These are phyloP conservation scores for Malurus elegans DNA, from an alignment of 2,113 vertebrate species.

Conservation along the genomic window DNA sequence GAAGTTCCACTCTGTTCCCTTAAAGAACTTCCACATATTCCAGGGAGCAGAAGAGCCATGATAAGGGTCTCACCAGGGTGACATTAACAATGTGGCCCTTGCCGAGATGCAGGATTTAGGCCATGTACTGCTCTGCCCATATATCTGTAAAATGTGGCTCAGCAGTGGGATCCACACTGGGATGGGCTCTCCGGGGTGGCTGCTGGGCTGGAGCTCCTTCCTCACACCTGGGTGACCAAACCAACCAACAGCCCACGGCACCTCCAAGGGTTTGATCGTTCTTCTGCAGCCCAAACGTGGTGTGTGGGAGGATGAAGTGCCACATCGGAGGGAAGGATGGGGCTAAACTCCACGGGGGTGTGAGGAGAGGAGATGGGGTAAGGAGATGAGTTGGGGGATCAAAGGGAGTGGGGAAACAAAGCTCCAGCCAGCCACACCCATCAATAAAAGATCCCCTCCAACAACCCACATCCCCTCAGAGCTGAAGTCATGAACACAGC, in stretches of 20 bases:
- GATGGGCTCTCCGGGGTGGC: neutral
- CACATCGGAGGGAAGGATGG: neutral
- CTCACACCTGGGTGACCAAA: neutral
- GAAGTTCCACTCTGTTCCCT: too few species aligned
- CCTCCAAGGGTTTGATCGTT: neutral
- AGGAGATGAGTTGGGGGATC: neutral
- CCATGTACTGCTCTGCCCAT: rapidly evolving
- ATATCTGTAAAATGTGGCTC: neutral
- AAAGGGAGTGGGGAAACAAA: neutral
- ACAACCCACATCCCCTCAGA: neutral
- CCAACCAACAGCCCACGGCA: neutral
- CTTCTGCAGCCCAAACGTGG: rapidly evolving
- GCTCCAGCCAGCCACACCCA: neutral
- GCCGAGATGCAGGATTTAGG: neutral
- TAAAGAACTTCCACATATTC: neutral
- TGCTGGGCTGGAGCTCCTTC: neutral
- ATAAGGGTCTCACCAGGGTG: neutral
- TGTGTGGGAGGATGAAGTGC: neutral
- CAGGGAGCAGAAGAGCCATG: rapidly evolving
- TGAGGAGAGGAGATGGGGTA: neutral
- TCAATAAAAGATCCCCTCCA: neutral
- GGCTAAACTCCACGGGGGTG: neutral
- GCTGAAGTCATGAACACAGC: neutral
- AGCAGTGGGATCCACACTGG: rapidly evolving
- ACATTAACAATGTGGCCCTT: neutral